phyloP scores from a whole-genome alignment of 2,113 vertebrate species.

The Rostratula benghalensis region DNA sequence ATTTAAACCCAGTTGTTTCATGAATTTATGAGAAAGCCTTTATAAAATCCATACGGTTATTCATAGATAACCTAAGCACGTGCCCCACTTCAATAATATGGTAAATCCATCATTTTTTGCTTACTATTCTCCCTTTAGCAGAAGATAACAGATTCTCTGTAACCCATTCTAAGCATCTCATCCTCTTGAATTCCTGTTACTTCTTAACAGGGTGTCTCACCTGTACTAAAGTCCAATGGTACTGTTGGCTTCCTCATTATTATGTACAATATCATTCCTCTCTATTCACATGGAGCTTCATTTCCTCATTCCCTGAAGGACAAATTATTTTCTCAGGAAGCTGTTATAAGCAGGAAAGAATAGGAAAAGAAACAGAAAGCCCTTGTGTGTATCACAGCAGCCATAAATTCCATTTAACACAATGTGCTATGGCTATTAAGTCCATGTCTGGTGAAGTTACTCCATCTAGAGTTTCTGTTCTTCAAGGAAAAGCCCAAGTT shows the following conservation, averaged over 20 bases:
- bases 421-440: neutral
- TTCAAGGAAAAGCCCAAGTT: neutral
- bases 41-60: neutral
- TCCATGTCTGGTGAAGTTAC: neutral
- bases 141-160: neutral
- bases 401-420: neutral
- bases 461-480: neutral
- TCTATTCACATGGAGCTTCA: neutral
- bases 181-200: neutral
- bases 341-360: neutral
- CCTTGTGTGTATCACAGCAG: neutral
- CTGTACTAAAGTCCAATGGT: neutral
- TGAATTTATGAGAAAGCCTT: neutral
- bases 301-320: constrained; percentile 11
- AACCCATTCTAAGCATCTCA: neutral
- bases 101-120: neutral
- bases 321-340: neutral
- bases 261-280: neutral
- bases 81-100: neutral
- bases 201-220: neutral
- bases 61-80: neutral
- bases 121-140: neutral
- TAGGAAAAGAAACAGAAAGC: neutral
- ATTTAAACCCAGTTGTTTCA: neutral
- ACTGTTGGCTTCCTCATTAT: neutral